A percentile compares a stretch with the other conserved stretches of the same genome.
Conservation (phyloP, 2,888 invertebrate species). For the Pharmacophagus antenor region DNA sequence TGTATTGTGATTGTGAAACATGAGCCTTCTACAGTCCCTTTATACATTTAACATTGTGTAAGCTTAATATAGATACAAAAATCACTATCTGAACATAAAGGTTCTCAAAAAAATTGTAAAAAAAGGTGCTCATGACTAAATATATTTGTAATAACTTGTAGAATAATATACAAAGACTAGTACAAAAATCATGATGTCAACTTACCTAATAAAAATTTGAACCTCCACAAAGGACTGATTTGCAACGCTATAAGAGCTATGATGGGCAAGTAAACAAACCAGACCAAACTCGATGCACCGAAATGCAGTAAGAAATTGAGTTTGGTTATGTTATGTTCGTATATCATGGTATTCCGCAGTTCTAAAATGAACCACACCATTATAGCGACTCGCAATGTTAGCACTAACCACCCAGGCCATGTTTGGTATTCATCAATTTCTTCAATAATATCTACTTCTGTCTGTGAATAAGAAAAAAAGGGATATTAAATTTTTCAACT, state of each 20-base stretch:
- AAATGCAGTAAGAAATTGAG: constrained; percentile 97
- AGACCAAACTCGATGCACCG: constrained; percentile 97
- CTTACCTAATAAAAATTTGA: constrained; percentile 94
- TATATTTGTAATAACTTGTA: too few species aligned
- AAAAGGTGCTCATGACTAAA: too few species aligned
- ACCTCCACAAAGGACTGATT: constrained; percentile 96
- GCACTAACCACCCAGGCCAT: constrained; percentile 97
- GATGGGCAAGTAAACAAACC: constrained; percentile 98
- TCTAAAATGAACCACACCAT: constrained; percentile 94
- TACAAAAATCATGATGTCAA: constrained; percentile 30
- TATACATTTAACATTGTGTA: too few species aligned
- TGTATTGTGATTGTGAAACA: too few species aligned
- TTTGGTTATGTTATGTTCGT: constrained; percentile 83
- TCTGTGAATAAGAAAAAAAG: constrained; percentile 76
- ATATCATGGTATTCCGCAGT: constrained; percentile 78
- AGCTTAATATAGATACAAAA: too few species aligned
- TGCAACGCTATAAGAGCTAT: constrained; percentile 95
- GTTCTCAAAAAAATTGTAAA: too few species aligned
- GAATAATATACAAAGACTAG: background rate
- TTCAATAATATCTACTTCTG: constrained; percentile 96
- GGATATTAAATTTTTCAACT: background rate
- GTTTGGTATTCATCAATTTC: constrained; percentile 98
- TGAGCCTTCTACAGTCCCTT: too few species aligned
- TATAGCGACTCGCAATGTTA: constrained; percentile 90
- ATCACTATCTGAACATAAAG: too few species aligned